Base-by-base conservation (phyloP, 1,140 invertebrate genomes). In the Heliconius hermathena region DNA sequence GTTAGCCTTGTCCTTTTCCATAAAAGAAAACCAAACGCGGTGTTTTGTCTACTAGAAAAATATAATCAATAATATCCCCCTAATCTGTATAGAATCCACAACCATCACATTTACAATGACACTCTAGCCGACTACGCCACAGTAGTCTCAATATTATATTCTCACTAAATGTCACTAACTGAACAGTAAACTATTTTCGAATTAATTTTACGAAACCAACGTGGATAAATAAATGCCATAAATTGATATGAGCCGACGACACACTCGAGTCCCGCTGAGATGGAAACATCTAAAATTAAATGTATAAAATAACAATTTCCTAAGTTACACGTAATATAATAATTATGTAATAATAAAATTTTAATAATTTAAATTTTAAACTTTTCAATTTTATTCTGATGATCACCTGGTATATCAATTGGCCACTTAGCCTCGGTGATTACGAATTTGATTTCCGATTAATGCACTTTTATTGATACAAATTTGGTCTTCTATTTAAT, bases 261-360 rank as follows among this genome's bases (percentile, higher is more conserved):
- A 60, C 20, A 18, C n/a, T 66, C 13, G 26, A 66, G 26, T 66
- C 60, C 26, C 60, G 60, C 60, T 66, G 60, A 0, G 60, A 26
- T 26, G 22, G 60, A 6, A 29, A 29, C 60, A 29, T 66, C 29
- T 22, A 29, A 66, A 66, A 66, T 66, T 66, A 66, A 66, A 66
- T 66, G 9, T 29, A 66, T 66, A 66, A 66, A 26, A 66, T 29
- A 29, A 26, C 9, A 66, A 66, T 66, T 66, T 66, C 26, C 29
- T 16, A 66, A 66, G 60, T 66, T 29, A 66, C 60, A 11, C 60
- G 29, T 72, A 71, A 66, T 75, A 57, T 73, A 66, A 3, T 66
- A 29, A 29, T 66, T 66, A 3, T 66, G 26, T 66, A 22, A 11
- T 22, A 16, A 22, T 66, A 22, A 66, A 26, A 66, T 66, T 66